Percentiles rank a stretch among this genome's conserved stretches.
phyloP scores from a whole-genome alignment of 92 coral and sea anemone genomes.

The Siderastrea radians region DNA sequence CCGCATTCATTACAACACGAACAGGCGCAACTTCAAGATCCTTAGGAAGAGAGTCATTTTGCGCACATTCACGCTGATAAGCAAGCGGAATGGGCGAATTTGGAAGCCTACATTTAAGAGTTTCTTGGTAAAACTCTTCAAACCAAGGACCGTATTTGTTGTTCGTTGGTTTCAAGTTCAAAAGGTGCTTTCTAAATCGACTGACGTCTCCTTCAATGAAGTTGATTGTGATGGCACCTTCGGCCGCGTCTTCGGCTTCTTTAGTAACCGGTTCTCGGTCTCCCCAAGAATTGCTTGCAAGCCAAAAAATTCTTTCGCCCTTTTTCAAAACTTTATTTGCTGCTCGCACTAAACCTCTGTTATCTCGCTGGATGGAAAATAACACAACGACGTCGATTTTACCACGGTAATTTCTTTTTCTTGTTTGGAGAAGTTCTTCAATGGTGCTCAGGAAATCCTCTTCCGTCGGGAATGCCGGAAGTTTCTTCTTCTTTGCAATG shows the following conservation, averaged over 20 bases:
- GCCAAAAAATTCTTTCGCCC: constrained; percentile 78
- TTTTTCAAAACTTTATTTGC: constrained; percentile 33
- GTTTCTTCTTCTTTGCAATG: background rate
- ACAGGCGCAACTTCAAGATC: constrained; percentile 78
- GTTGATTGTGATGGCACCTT: constrained; percentile 83
- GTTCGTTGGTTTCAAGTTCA: constrained; percentile 39
- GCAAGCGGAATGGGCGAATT: background rate
- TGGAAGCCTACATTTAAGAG: constrained; percentile 43
- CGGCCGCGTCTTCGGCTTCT: constrained; percentile 65
- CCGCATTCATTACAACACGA: constrained; percentile 82
- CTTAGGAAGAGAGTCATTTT: constrained; percentile 37
- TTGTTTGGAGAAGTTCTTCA: too few species aligned
- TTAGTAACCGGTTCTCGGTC: constrained; percentile 78
- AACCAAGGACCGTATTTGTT: constrained; percentile 58
- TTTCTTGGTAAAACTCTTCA: constrained; percentile 71
- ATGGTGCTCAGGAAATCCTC: background rate
- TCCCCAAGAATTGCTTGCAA: constrained; percentile 93
- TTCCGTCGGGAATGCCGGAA: background rate
- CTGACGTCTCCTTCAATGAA: constrained; percentile 72
- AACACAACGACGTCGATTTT: constrained; percentile 54
- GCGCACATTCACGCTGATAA: constrained; percentile 14
- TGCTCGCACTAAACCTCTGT: constrained; percentile 70
- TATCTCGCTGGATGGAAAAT: constrained; percentile 76
- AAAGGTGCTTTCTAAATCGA: constrained; percentile 63
- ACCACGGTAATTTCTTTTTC: background rate